Evolutionary conservation across 1,140 invertebrate species (phyloP), one percentile per base, ranked within the genome.

Genomic region (Heliconius himera): DNA sequence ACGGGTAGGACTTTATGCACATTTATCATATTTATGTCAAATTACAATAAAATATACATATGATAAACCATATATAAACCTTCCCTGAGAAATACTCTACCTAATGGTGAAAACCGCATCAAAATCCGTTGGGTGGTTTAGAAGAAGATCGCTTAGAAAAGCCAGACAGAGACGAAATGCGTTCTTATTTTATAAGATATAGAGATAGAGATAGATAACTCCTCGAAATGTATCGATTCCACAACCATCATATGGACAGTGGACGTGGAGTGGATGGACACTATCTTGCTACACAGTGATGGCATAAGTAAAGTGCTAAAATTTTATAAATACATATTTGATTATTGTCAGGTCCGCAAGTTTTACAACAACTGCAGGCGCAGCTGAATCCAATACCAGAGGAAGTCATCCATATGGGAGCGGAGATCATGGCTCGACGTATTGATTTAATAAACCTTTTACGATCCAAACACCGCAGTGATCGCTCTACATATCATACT

Each of bases 311-410:
- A 13, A 46, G 41, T 46, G 13, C 41, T 16, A 22, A 60, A n/a
- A 22, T 26, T 22, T 60, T 60, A 22, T 26, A 13, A 26, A 26
- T 16, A 16, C 1, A 16, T 66, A 26, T n/a, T 66, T 66, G 4
- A 29, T 13, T 1, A 66, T 66, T 16, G 9, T 66, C 22, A 94
- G 91, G 90, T 49, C 82, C 85, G 1, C 89, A 93, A 78, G 84
- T 92, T 8, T 41, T 92, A 3, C 89, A 91, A 71, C 90, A 91
- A 60, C 71, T 92, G 33, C 76, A 83, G 22, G 86, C 86, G 0
- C 89, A 90, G 72, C 74, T 94, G 60, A 87, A 82, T 38, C 82
- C 86, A 5, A 90, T 94, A 22, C 90, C 91, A 0, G 91, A 91
- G 46, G 89, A 92, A 29, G 85, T 94, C 3, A 56, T 88, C 0